Conservation (phyloP, 2,113 vertebrate species). For the Pagrus major region DNA sequence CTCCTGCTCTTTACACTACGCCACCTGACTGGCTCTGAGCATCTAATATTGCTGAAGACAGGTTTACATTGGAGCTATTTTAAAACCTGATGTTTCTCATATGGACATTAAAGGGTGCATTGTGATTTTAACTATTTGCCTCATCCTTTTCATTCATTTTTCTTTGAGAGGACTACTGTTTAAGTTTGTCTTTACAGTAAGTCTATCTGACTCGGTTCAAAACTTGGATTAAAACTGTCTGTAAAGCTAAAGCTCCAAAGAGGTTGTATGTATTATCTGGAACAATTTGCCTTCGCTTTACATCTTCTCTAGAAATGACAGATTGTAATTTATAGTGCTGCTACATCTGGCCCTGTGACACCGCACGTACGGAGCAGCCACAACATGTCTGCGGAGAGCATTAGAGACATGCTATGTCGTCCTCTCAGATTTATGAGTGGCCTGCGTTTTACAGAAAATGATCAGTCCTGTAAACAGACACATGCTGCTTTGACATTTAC, state of each 20-base stretch:
- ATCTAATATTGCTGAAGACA: too few species aligned
- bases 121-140: too few species aligned
- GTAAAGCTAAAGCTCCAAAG: conserved; percentile 20
- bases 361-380: conserved; percentile 63
- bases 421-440: conserved; percentile 75
- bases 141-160: neutral
- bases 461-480: conserved; percentile 73
- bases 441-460: conserved; percentile 58
- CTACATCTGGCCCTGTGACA: conserved; percentile 74
- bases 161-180: neutral
- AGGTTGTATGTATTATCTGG: conserved; percentile 14
- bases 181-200: neutral
- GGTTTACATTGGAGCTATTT: too few species aligned
- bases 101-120: too few species aligned
- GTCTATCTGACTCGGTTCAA: neutral
- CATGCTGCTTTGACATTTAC: conserved; percentile 61
- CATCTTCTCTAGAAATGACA: conserved; percentile 64
- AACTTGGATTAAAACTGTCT: neutral
- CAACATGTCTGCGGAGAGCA: conserved; percentile 81
- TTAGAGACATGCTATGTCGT: conserved; percentile 64
- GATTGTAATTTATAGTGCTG: conserved; percentile 69
- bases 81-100: too few species aligned
- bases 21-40: too few species aligned
- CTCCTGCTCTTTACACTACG: too few species aligned
- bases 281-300: conserved; percentile 36